Evolutionary conservation across 2,888 invertebrate genomes (phyloP).

Genomic region (Panzeria rudis): DNA sequence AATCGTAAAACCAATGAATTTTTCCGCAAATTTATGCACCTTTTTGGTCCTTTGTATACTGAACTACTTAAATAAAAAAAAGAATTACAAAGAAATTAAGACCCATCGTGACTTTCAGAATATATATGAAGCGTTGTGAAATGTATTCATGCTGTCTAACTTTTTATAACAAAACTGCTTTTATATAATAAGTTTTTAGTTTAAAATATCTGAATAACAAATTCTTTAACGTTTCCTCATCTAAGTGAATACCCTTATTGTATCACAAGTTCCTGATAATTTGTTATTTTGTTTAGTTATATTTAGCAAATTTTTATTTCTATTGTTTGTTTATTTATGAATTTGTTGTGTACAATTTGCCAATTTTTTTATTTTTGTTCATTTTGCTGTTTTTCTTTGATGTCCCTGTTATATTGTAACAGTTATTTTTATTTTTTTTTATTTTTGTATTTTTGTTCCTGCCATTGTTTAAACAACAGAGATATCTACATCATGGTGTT

Average conservation of each 20-base stretch:
- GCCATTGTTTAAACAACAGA: slow-evolving; percentile 37
- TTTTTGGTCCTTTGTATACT: too few species aligned
- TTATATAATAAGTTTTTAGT: too few species aligned
- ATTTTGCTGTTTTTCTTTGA: slow-evolving; percentile 37
- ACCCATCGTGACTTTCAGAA: too few species aligned
- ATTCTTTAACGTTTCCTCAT: not conserved
- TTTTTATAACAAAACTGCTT: too few species aligned
- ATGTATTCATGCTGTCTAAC: too few species aligned
- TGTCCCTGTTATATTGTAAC: slow-evolving; percentile 14
- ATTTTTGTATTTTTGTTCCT: not conserved
- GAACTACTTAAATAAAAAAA: too few species aligned
- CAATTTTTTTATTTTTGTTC: slow-evolving; percentile 25
- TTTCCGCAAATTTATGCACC: too few species aligned
- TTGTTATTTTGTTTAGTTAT: not conserved
- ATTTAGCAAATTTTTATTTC: slow-evolving; percentile 15
- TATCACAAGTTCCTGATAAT: not conserved
- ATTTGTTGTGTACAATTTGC: slow-evolving; percentile 43
- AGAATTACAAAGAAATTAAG: too few species aligned
- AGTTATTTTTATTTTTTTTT: slow-evolving; percentile 1
- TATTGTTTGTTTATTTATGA: slow-evolving; percentile 53
- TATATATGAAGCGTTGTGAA: too few species aligned
- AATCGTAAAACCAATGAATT: too few species aligned
- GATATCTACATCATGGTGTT: slow-evolving; percentile 1
- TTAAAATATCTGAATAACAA: too few species aligned
- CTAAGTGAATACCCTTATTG: not conserved